Evolutionary conservation across 1,140 invertebrate genomes (phyloP).

Genomic region (Phocides pigmalion): DNA sequence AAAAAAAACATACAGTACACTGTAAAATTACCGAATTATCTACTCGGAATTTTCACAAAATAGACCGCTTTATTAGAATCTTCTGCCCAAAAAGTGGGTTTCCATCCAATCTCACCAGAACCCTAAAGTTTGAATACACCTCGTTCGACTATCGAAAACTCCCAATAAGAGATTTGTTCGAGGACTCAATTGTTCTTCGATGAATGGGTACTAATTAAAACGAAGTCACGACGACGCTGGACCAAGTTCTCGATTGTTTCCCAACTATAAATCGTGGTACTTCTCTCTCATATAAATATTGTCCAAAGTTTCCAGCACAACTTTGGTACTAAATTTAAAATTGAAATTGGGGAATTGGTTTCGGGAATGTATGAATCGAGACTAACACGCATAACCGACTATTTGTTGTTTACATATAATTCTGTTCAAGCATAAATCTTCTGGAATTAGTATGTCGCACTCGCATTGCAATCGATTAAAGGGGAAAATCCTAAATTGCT

Average conservation of each 20-base stretch:
- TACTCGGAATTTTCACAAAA: slow-evolving; percentile 40
- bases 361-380: slow-evolving; percentile 41
- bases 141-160: slow-evolving; percentile 80
- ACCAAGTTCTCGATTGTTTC: slow-evolving; percentile 77
- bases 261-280: slow-evolving; percentile 74
- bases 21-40: not conserved
- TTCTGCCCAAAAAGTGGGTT: slow-evolving; percentile 49
- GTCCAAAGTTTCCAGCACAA: slow-evolving; percentile 52
- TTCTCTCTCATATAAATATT: slow-evolving; percentile 75
- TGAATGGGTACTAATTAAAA: slow-evolving; percentile 83
- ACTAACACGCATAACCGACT: slow-evolving; percentile 33
- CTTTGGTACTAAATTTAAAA: slow-evolving; percentile 78
- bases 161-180: slow-evolving; percentile 78
- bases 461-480: slow-evolving; percentile 36
- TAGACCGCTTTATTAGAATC: slow-evolving; percentile 41
- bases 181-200: slow-evolving; percentile 77
- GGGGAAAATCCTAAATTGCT: slow-evolving; percentile 65
- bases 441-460: slow-evolving; percentile 25
- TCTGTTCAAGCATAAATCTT: slow-evolving; percentile 4
- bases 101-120: slow-evolving; percentile 55
- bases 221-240: slow-evolving; percentile 72
- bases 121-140: slow-evolving; percentile 73
- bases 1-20: too few relatives aligned
- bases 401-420: slow-evolving; percentile 20
- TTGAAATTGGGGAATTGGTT: slow-evolving; percentile 60